A percentile compares a stretch with the other conserved stretches of the same genome.
Evolutionary conservation across 2,113 vertebrate genomes (phyloP).

Genomic region (Ophiodon elongatus): DNA sequence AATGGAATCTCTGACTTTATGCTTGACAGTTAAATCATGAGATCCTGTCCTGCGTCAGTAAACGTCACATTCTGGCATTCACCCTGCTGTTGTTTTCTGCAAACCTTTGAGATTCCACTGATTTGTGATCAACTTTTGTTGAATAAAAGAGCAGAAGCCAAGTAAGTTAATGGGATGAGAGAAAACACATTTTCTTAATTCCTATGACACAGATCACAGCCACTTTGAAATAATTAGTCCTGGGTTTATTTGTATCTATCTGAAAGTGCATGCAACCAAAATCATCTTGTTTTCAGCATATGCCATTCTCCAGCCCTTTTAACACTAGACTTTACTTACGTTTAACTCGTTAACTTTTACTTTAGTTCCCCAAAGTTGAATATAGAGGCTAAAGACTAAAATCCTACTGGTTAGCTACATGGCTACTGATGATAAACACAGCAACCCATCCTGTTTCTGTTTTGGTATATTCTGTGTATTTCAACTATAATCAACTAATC

Average conservation of each 20-base stretch:
- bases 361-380: neutral
- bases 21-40: no score
- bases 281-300: neutral
- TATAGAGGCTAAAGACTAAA: neutral
- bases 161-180: neutral
- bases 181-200: no score
- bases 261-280: neutral
- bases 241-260: neutral
- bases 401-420: neutral
- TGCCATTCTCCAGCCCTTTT: neutral
- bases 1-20: no score
- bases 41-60: no score
- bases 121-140: no score
- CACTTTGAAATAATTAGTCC: neutral
- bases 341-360: neutral
- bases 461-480: neutral
- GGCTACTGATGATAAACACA: neutral
- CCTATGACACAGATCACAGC: neutral
- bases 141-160: no score
- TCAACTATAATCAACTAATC: neutral
- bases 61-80: no score
- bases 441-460: neutral
- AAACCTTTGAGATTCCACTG: no score
- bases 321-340: neutral
- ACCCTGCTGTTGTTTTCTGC: no score